A percentile compares a stretch with the other conserved stretches of the same genome.
Evolutionary conservation across 2,797 vertebrate species (phyloP).

Genomic region (Threskiornis aethiopicus): DNA sequence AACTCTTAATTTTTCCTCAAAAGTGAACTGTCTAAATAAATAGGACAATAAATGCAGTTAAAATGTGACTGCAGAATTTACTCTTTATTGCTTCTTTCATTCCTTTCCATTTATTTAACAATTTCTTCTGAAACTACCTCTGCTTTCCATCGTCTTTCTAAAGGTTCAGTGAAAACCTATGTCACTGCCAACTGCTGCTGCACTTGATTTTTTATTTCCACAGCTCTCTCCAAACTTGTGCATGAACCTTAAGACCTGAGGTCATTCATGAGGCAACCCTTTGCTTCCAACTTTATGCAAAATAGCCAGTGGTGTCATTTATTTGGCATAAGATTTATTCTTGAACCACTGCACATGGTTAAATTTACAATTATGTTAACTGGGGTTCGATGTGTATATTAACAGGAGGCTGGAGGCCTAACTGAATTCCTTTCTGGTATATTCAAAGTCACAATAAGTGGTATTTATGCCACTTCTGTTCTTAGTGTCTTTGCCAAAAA

Average conservation of each 20-base stretch:
- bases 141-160: not conserved
- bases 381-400: not conserved
- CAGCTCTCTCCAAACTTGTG: not conserved
- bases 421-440: slow-evolving; percentile 4
- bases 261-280: not conserved
- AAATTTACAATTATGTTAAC: not conserved
- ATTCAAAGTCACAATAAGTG: slow-evolving; percentile 22
- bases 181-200: not conserved
- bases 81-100: not conserved
- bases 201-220: not conserved
- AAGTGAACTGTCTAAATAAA: not conserved
- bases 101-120: not conserved
- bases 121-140: not conserved
- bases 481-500: slow-evolving; percentile 24
- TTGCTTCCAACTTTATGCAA: not conserved
- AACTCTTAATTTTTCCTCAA: not conserved
- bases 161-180: not conserved
- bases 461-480: slow-evolving; percentile 25
- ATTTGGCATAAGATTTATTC: not conserved
- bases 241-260: not conserved
- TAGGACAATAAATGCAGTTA: not conserved
- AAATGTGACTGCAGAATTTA: not conserved
- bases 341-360: not conserved
- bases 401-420: not conserved
- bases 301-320: not conserved